These are phyloP conservation scores for Limnothrissa miodon DNA, from an alignment of 2,113 vertebrate species.

Conservation along the genomic window DNA sequence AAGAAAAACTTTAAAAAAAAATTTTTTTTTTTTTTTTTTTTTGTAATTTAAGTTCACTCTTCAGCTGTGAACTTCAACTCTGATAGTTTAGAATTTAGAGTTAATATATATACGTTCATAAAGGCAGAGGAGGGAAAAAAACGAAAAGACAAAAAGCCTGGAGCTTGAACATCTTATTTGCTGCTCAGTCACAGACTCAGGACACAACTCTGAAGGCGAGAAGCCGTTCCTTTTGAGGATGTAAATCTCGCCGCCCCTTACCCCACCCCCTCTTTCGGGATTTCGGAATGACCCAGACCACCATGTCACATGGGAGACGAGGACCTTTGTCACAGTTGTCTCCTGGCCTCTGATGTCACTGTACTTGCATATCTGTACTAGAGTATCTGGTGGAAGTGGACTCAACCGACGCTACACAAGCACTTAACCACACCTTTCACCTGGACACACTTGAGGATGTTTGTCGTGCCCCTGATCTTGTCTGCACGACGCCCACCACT, in stretches of 20 bases:
- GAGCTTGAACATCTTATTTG: constrained; percentile 92
- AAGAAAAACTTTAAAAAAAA: constrained; percentile 15
- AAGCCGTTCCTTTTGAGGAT: constrained; percentile 43
- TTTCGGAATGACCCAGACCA: not conserved
- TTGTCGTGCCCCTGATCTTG: constrained; percentile 37
- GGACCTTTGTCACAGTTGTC: constrained; percentile 21
- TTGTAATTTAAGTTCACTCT: constrained; percentile 62
- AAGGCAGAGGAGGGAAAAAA: constrained; percentile 50
- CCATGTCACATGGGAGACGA: constrained; percentile 1
- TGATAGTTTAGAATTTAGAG: constrained; percentile 73
- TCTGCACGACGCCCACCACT: constrained; percentile 25
- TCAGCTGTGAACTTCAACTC: constrained; percentile 46
- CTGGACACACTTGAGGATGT: constrained; percentile 73
- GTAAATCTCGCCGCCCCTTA: constrained; percentile 27
- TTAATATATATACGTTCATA: constrained; percentile 76
- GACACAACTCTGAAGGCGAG: constrained; percentile 71
- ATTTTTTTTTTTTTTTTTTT: constrained; percentile 60
- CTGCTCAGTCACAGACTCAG: constrained; percentile 98
- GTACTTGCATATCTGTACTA: constrained; percentile 49
- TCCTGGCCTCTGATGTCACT: constrained; percentile 61
- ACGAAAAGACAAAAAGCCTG: constrained; percentile 76
- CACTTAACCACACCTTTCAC: constrained; percentile 61
- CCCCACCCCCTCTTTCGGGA: not conserved
- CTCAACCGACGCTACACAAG: constrained; percentile 35
- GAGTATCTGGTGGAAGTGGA: constrained; percentile 13